phyloP scores from a whole-genome alignment of 2,113 vertebrate species.

The Clarias macrocephalus region DNA sequence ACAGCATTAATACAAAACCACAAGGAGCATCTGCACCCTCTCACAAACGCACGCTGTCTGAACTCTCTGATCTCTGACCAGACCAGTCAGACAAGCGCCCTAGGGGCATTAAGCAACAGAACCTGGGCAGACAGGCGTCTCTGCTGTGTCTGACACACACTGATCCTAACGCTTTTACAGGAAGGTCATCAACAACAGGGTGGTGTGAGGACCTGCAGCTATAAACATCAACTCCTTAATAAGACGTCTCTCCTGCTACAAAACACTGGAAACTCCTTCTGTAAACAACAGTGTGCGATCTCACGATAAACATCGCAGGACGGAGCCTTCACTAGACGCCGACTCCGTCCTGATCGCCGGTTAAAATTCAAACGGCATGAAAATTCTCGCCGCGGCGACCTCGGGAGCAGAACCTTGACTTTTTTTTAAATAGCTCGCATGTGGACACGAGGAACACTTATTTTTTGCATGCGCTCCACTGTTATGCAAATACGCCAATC shows the following conservation, averaged over 20 bases:
- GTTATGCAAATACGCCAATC: no score
- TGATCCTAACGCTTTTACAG: background rate
- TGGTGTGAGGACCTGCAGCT: background rate
- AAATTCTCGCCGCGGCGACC: background rate
- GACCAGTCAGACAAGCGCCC: background rate
- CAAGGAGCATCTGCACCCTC: no score
- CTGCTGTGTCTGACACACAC: background rate
- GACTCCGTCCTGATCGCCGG: background rate
- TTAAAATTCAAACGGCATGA: background rate
- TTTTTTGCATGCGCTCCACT: no score
- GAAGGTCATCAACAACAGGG: background rate
- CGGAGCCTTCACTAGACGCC: no score
- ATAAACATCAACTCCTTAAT: background rate
- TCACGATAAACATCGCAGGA: no score
- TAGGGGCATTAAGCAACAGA: background rate
- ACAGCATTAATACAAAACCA: no score
- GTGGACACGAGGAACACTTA: no score
- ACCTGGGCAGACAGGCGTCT: background rate
- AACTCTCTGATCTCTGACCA: no score
- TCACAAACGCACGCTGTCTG: no score
- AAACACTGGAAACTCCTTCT: background rate
- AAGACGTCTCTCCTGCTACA: background rate
- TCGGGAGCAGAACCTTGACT: no score
- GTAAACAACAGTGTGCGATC: background rate
- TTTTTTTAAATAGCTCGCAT: no score